Evolutionary conservation across 2,797 vertebrate species (phyloP), one percentile per base, ranked within the genome.

Genomic region (Crenuchus spilurus): DNA sequence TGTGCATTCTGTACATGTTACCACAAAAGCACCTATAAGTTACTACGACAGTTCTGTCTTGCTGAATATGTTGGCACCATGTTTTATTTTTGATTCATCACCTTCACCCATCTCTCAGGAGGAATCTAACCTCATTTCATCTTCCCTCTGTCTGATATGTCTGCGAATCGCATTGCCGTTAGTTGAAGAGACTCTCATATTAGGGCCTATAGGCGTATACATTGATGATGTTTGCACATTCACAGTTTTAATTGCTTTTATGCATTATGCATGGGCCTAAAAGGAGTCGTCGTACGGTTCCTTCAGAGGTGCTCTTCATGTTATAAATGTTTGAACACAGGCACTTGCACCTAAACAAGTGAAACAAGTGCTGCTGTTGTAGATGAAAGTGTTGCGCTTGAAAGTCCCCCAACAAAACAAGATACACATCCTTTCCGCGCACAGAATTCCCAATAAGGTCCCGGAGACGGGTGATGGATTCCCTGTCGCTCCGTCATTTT

Each of bases 361-460:
- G 28, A 39, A 66, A 76, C 75, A 76, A 76, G 66, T 46, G 37
- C 4, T 26, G 14, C 37, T 64, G 28, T 18, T 67, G 44, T 58
- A 74, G 71, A 78, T 75, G 72, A 74, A 70, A 82, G 73, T 48
- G 69, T 1, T 10, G 49, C 57, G 24, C 44, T 61, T 75, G 67
- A 75, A 80, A 77, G 77, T 74, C 63, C 64, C 63, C 20, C 52
- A 62, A 49, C 67, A 62, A 75, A 75, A 80, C 52, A 75, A 72
- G 78, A 70, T 73, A 61, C 67, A 62, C 67, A 70, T 80, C 72
- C 64, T 80, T 72, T 58, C 66, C 48, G 64, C 8, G 52, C 66
- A 10, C 72, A 30, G 78, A 75, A 82, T 80, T 75, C 75, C 71
- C 72, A 82, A 82, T 80, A 77, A 80, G 68, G 58, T 72, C 72